Percentiles rank a stretch among this genome's conserved stretches.
These are phyloP conservation scores for Pipistrellus pygmaeus DNA, from an alignment of 2,797 vertebrate species.

Conservation along the genomic window DNA sequence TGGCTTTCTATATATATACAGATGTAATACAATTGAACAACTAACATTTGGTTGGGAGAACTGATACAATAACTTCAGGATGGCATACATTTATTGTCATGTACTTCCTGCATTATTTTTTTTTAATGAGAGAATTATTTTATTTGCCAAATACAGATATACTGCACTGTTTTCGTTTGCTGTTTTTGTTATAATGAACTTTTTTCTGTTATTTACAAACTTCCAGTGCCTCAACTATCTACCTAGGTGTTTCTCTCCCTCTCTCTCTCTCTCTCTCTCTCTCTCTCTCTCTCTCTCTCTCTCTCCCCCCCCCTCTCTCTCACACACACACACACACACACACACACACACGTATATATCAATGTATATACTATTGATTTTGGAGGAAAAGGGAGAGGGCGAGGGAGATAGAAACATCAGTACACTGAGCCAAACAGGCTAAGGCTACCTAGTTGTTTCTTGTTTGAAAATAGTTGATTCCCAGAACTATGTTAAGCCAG, in stretches of 20 bases:
- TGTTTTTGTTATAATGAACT: background rate
- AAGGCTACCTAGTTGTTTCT: background rate
- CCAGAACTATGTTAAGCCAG: background rate
- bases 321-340: too few species aligned
- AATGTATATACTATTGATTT: too few species aligned
- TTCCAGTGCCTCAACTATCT: background rate
- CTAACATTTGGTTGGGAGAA: background rate
- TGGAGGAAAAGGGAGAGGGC: too few species aligned
- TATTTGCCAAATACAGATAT: background rate
- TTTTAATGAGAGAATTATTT: background rate
- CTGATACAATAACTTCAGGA: background rate
- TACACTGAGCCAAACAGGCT: too few species aligned
- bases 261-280: too few species aligned
- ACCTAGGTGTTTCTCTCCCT: background rate
- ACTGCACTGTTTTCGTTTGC: background rate
- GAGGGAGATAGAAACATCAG: too few species aligned
- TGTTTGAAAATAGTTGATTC: background rate
- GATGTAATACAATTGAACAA: background rate
- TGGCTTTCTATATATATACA: too few species aligned
- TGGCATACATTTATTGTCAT: background rate
- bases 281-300: too few species aligned
- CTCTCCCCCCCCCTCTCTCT: too few species aligned
- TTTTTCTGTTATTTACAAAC: background rate
- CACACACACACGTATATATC: too few species aligned
- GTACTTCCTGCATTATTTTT: background rate